Evolutionary conservation across 2,888 invertebrate genomes (phyloP).

Genomic region (Pediacus dermestoides): DNA sequence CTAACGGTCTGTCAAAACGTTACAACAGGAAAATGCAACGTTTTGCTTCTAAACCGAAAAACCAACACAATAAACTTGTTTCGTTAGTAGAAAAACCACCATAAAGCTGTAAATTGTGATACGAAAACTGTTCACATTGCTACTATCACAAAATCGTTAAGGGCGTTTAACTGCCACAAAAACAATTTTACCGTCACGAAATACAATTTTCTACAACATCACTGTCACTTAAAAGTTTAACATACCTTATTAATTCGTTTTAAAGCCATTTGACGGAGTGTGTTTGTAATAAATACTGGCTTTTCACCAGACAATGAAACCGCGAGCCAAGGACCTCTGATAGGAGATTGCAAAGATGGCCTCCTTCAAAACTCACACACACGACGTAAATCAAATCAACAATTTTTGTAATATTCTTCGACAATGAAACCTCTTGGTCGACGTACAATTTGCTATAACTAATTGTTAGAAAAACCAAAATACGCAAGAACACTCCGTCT

Average conservation of each 20-base stretch:
- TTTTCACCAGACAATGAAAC: constrained; percentile 78
- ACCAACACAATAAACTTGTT: no score
- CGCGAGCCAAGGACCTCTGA: constrained; percentile 81
- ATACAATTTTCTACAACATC: constrained; percentile 26
- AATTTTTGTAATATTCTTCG: constrained; percentile 30
- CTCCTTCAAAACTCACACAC: constrained; percentile 73
- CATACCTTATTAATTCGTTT: constrained; percentile 96
- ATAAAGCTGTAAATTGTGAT: constrained; percentile 46
- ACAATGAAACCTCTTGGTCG: constrained; percentile 18
- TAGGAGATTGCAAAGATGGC: constrained; percentile 84
- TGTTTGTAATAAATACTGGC: constrained; percentile 70
- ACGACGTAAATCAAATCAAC: constrained; percentile 63
- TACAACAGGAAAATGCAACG: constrained; percentile 17
- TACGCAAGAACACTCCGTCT: constrained; percentile 24
- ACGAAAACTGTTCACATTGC: constrained; percentile 65
- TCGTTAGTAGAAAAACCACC: no score
- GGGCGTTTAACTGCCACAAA: constrained; percentile 52
- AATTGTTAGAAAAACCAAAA: constrained; percentile 30
- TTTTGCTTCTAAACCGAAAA: no score
- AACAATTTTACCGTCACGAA: constrained; percentile 28
- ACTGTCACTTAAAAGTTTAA: constrained; percentile 46
- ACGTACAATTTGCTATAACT: constrained; percentile 23
- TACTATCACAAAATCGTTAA: constrained; percentile 58
- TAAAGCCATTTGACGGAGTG: constrained; percentile 83
- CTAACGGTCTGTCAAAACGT: constrained; percentile 19